These are phyloP conservation scores for Vanessa tameamea DNA, from an alignment of 1,140 invertebrate species.

Conservation along the genomic window DNA sequence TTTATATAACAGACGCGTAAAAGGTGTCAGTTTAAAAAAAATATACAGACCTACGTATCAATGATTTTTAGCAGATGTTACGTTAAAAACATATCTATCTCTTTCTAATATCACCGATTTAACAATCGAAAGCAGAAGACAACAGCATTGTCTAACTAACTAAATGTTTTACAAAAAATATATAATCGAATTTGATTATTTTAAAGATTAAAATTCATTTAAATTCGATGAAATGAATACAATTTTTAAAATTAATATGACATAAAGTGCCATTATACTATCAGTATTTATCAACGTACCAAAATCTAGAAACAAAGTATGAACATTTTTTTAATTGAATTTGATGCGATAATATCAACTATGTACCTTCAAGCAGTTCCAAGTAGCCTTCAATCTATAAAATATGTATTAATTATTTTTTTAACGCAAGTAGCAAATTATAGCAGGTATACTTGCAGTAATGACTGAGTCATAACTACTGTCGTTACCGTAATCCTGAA, in stretches of 20 bases:
- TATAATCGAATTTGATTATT: too few species aligned
- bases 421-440: neutral
- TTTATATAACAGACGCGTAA: constrained; percentile 1
- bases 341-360: neutral
- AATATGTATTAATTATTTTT: neutral
- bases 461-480: neutral
- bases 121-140: too few species aligned
- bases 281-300: neutral
- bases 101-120: too few species aligned
- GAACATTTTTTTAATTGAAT: neutral
- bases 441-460: neutral
- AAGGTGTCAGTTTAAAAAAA: neutral
- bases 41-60: too few species aligned
- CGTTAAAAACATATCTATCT: too few species aligned
- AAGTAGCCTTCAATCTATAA: neutral
- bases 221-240: too few species aligned
- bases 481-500: too few species aligned
- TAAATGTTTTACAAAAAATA: too few species aligned
- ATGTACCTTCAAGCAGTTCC: neutral
- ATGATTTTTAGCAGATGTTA: too few species aligned
- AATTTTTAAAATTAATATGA: too few species aligned
- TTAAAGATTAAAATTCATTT: too few species aligned
- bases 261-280: neutral
- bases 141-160: too few species aligned
- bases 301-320: neutral